Base-by-base conservation (phyloP, 2,113 vertebrate species). In the Mesembrinibis cayennensis region DNA sequence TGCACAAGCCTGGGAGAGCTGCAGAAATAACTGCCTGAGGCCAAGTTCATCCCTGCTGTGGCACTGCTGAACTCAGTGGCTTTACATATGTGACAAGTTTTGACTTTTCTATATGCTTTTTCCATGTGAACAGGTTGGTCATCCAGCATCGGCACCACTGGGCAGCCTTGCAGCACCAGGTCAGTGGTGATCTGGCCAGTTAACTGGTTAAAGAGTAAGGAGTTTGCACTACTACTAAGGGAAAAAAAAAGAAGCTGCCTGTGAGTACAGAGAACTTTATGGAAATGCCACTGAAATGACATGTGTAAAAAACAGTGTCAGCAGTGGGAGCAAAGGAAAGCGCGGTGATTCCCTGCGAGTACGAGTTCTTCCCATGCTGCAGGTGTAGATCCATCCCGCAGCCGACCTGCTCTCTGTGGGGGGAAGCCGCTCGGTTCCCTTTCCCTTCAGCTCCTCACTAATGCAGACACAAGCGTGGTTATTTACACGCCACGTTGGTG, bases 131-230 rank as follows among this genome's bases (percentile, higher is more conserved):
- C 38, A 55, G 7, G 26, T 44, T 56, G 27, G 12, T 58, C 16
- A 21, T 44, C 32, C 50, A 21, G 59, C 59, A 27, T 5, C 1
- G 0, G 0, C 61, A 3, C 16, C 1, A 0, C 7, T 3, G 62
- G 80, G 45, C 82, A 80, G 44, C 53, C 72, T 22, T 2, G 1
- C 32, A 19, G 17, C 9, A 2, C 8, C 38, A 7, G 53, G 59
- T 1, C 70, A 13, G 56, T 1, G 45, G 49, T 13, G 40, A 65
- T 3, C 5, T 2, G 32, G 47, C 29, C 80, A 16, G 53, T 1
- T 16, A 44, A 14, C 36, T 42, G 27, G 21, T 36, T 74, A 40
- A 44, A 47, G 78, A 49, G 27, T 6, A 22, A 70, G 69, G 59
- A 67, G 26, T 42, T 78, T 44, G 50, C 52, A n/a, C 44, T 62